Evolutionary conservation across 1,140 invertebrate species (phyloP).

Genomic region (Zaprionus tsacasi): DNA sequence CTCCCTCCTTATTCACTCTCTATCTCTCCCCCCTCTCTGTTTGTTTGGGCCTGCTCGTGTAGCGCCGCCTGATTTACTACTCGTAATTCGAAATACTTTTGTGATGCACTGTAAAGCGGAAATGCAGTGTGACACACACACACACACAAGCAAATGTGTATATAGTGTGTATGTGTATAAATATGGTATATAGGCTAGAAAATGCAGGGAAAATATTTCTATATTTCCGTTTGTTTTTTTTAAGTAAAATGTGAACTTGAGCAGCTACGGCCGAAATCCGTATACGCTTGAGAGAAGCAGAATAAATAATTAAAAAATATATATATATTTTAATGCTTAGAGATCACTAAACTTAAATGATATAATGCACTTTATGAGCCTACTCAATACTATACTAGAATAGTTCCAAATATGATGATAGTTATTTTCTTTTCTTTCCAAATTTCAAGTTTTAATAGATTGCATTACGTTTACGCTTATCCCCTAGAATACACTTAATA

Average conservation of each 20-base stretch:
- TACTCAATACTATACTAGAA: too few species aligned
- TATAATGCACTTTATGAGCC: too few species aligned
- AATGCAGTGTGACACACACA: slow-evolving; percentile 45
- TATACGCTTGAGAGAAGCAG: background rate
- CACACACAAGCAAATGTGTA: slow-evolving; percentile 28
- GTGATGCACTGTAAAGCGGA: slow-evolving; percentile 58
- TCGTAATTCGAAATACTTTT: slow-evolving; percentile 71
- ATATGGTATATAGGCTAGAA: background rate
- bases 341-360: too few species aligned
- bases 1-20: background rate
- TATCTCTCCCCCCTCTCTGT: slow-evolving; percentile 10
- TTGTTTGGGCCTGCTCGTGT: slow-evolving; percentile 20
- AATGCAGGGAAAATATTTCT: slow-evolving; percentile 40
- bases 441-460: background rate
- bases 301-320: background rate
- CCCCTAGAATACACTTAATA: too few species aligned
- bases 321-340: too few species aligned
- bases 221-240: slow-evolving; percentile 6
- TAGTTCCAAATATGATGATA: too few species aligned
- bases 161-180: background rate
- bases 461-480: too few species aligned
- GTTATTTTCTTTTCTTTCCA: too few species aligned
- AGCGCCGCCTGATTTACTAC: slow-evolving; percentile 61
- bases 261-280: slow-evolving; percentile 13
- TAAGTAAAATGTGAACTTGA: background rate